phyloP scores from a whole-genome alignment of 2,888 invertebrate genomes.

The Cataglyphis livida region DNA sequence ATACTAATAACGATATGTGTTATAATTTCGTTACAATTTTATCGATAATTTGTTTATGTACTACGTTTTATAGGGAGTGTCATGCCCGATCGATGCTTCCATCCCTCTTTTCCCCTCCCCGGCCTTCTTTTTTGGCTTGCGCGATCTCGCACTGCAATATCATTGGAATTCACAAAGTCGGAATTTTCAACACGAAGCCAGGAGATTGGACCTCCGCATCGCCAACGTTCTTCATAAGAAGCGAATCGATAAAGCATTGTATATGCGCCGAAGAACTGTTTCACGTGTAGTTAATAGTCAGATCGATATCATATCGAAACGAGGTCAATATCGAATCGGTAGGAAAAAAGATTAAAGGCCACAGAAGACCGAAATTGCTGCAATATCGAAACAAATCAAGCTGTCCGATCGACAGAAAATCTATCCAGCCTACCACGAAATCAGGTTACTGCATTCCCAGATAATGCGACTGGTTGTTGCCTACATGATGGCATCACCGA shows the following conservation, averaged over 20 bases:
- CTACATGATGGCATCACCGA: not conserved
- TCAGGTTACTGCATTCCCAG: not conserved
- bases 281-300: constrained; percentile 25
- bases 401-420: not conserved
- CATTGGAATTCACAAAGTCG: constrained; percentile 46
- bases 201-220: constrained; percentile 10
- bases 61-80: not conserved
- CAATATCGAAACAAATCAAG: not conserved
- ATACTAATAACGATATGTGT: not conserved
- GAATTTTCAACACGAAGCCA: constrained; percentile 56
- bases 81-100: constrained; percentile 23
- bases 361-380: not conserved
- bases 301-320: constrained; percentile 36
- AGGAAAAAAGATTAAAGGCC: not conserved
- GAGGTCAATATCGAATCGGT: constrained; percentile 25
- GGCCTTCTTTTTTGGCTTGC: not conserved
- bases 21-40: not conserved
- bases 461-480: not conserved
- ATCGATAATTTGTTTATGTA: not conserved
- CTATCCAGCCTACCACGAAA: not conserved
- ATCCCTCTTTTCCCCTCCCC: constrained; percentile 8
- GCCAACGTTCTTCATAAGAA: not conserved
- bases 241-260: constrained; percentile 47
- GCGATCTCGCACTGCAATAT: constrained; percentile 4
- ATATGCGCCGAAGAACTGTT: constrained; percentile 13